Base-by-base conservation (phyloP, 2,797 vertebrate genomes). In the Sebastes vulpes region DNA sequence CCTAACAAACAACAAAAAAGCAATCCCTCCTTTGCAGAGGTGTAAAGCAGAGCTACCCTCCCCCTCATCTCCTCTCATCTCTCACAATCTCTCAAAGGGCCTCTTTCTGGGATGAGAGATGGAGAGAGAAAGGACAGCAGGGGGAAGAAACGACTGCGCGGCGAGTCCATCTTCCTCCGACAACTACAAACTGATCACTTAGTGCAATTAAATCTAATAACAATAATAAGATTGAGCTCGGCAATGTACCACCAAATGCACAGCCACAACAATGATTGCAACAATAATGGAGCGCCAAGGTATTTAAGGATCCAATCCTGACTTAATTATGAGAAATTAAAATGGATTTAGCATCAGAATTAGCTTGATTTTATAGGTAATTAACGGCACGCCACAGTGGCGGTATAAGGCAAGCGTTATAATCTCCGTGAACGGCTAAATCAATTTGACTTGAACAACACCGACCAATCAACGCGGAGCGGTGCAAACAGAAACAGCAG, bases 281-380 rank as follows among this genome's bases (percentile, higher is more conserved):
- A 91, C 93, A 94, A 94, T 95, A 95, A 96, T 92, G 86, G 85
- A 93, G 92, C 93, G 86, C 92, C 81, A 80, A 93, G 93, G 94
- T 95, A 94, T 96, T 96, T 94, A 95, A 96, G 95, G 92, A 96
- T 95, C 94, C 96, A 95, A 96, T 96, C 94, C 94, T 83, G 93
- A 94, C 94, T 96, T 96, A 95, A 96, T 96, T 96, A 96, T 92
- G 92, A 94, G 92, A 96, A 96, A 96, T 96, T 95, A 95, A 96
- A 96, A 95, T 94, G 94, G 95, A 94, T 96, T 96, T 96, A 96
- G 94, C 93, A 93, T 96, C 95, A 88, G 94, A 96, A 96, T 96
- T 95, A 96, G 95, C 94, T 95, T 95, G 95, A 96, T 96, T 96
- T 96, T 95, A 96, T 95, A 94, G 95, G 94, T 96, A 96, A 96